phyloP scores from a whole-genome alignment of 2,888 invertebrate genomes.

The Heteromurus nitidus region DNA sequence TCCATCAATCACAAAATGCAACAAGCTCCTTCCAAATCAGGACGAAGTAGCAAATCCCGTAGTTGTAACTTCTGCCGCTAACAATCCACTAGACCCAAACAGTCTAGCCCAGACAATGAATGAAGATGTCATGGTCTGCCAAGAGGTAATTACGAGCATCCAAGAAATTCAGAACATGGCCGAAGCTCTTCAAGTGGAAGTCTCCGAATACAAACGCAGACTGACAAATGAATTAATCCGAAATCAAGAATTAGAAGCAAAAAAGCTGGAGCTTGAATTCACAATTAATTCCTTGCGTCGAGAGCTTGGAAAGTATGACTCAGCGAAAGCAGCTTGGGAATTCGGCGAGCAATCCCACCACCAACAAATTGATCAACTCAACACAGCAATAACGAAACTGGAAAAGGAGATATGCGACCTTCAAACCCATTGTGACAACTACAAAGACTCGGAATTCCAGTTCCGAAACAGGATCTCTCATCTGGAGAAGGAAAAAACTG shows the following conservation, averaged over 20 bases:
- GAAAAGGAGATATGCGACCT: not conserved
- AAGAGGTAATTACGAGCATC: not conserved
- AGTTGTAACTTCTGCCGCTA: too few species aligned
- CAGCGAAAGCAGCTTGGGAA: slow-evolving; percentile 14
- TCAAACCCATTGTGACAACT: not conserved
- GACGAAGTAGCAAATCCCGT: not conserved
- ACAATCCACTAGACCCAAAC: too few species aligned
- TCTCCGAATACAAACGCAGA: slow-evolving; percentile 33
- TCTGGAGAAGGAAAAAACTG: slow-evolving; percentile 18
- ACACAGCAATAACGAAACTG: not conserved
- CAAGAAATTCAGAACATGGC: slow-evolving; percentile 37
- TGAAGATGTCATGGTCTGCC: not conserved
- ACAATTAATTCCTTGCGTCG: slow-evolving; percentile 20
- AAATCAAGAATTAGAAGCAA: slow-evolving; percentile 38
- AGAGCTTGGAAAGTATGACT: slow-evolving; percentile 17
- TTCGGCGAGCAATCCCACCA: not conserved
- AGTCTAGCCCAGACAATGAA: not conserved
- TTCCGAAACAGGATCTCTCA: not conserved
- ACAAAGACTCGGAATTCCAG: not conserved
- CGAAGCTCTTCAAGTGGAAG: slow-evolving; percentile 31
- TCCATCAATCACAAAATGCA: not conserved
- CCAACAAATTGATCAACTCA: not conserved
- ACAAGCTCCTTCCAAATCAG: slow-evolving; percentile 3
- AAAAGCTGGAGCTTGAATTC: slow-evolving; percentile 39
- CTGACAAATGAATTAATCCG: slow-evolving; percentile 8